Evolutionary conservation across 2,888 invertebrate species (phyloP).

Genomic region (Epinotia nisella): DNA sequence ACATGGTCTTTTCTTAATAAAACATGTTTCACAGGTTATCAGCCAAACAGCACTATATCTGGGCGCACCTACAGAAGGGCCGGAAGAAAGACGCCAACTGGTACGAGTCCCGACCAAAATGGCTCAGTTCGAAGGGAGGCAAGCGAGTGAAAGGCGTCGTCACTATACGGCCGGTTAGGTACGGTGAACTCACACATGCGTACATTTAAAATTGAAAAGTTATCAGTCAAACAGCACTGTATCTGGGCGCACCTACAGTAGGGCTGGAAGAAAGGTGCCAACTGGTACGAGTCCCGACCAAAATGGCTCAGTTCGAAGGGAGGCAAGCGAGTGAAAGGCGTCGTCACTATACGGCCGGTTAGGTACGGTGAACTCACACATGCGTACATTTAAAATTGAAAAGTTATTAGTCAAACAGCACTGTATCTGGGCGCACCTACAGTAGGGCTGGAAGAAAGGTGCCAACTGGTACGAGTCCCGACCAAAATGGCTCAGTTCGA

Average conservation of each 20-base stretch:
- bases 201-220: too few species aligned
- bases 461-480: constrained; percentile 61
- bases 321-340: constrained; percentile 52
- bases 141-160: constrained; percentile 53
- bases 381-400: too few species aligned
- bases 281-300: constrained; percentile 63
- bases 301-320: constrained; percentile 61
- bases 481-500: constrained; percentile 62
- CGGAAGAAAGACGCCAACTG: constrained; percentile 59
- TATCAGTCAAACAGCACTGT: constrained; percentile 73
- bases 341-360: constrained; percentile 53
- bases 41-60: constrained; percentile 74
- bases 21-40: constrained; percentile 56
- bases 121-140: constrained; percentile 58
- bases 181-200: too few species aligned
- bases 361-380: too few species aligned
- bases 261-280: constrained; percentile 56
- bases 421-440: constrained; percentile 67
- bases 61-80: constrained; percentile 65
- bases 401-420: constrained; percentile 75
- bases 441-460: constrained; percentile 58
- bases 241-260: constrained; percentile 67
- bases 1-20: too few species aligned
- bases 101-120: constrained; percentile 61
- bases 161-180: constrained; percentile 52